phyloP scores from a whole-genome alignment of 2,888 invertebrate genomes.

The Drosophila limbata region DNA sequence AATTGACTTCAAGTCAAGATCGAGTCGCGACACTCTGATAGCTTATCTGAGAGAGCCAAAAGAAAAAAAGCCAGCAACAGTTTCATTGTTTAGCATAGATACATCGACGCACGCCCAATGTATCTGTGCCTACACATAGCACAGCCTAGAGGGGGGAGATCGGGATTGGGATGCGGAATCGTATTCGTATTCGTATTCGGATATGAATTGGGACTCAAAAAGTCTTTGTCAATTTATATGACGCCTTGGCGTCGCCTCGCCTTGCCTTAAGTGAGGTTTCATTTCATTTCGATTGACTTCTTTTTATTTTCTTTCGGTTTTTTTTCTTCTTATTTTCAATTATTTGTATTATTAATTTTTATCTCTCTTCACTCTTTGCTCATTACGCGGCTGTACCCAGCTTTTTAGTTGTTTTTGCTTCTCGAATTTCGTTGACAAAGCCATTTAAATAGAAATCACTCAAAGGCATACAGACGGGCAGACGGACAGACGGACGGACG shows the following conservation, averaged over 20 bases:
- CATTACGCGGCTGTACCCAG: constrained; percentile 62
- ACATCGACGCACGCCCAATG: constrained; percentile 67
- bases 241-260: constrained; percentile 70
- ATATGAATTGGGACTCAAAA: constrained; percentile 21
- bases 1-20: constrained; percentile 75
- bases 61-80: constrained; percentile 9
- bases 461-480: constrained; percentile 38
- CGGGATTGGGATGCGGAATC: constrained; percentile 4
- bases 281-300: constrained; percentile 65
- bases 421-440: constrained; percentile 81
- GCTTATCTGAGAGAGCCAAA: constrained; percentile 57
- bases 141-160: background rate
- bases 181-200: constrained; percentile 23
- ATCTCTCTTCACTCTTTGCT: constrained; percentile 75
- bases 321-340: constrained; percentile 35
- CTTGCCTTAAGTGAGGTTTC: constrained; percentile 77
- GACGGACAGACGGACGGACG: too few species aligned
- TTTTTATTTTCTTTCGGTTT: constrained; percentile 18
- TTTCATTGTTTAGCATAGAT: constrained; percentile 61
- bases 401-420: constrained; percentile 65
- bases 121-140: constrained; percentile 32
- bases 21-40: constrained; percentile 74
- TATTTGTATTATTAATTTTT: constrained; percentile 71
- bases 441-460: constrained; percentile 83
- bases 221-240: constrained; percentile 69